These are phyloP conservation scores for Cryptophagus acutangulus DNA, from an alignment of 2,888 invertebrate species.

Conservation along the genomic window DNA sequence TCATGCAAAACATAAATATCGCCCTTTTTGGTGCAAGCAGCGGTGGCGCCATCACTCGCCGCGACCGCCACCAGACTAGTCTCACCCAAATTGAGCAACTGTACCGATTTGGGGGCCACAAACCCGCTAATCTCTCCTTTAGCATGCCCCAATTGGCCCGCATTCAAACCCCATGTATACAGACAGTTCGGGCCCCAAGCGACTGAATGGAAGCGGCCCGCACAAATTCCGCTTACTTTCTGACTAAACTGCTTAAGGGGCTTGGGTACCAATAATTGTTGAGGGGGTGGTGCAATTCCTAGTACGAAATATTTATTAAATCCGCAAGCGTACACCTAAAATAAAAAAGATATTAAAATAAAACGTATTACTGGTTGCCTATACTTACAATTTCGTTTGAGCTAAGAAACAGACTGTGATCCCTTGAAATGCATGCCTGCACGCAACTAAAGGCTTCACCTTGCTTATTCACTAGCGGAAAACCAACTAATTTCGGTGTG, in stretches of 20 bases:
- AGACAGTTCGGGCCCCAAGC: conserved; percentile 58
- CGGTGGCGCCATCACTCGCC: conserved; percentile 65
- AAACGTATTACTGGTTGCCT: too few relatives aligned
- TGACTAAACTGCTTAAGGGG: conserved; percentile 42
- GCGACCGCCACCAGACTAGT: conserved; percentile 48
- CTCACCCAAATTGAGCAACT: conserved; percentile 34
- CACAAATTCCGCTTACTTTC: conserved; percentile 53
- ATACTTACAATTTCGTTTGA: conserved; percentile 57
- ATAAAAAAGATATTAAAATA: conserved; percentile 18
- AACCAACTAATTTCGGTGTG: conserved; percentile 49
- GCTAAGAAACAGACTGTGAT: conserved; percentile 64
- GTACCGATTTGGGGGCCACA: conserved; percentile 50
- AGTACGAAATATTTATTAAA: conserved; percentile 62
- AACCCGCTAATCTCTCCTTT: conserved; percentile 43
- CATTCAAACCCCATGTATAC: conserved; percentile 77
- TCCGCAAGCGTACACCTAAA: conserved; percentile 58
- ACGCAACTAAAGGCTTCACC: conserved; percentile 40
- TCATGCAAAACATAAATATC: conserved; percentile 68
- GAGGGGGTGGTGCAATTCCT: conserved; percentile 53
- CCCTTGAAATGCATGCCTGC: conserved; percentile 56
- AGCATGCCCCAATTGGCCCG: conserved; percentile 74
- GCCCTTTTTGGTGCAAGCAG: conserved; percentile 59
- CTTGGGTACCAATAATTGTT: conserved; percentile 47
- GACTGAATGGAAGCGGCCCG: conserved; percentile 68
- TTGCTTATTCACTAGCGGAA: conserved; percentile 30